A percentile compares a stretch with the other conserved stretches of the same genome.
phyloP scores from a whole-genome alignment of 2,797 vertebrate genomes.

The Melanotaenia trifasciata region DNA sequence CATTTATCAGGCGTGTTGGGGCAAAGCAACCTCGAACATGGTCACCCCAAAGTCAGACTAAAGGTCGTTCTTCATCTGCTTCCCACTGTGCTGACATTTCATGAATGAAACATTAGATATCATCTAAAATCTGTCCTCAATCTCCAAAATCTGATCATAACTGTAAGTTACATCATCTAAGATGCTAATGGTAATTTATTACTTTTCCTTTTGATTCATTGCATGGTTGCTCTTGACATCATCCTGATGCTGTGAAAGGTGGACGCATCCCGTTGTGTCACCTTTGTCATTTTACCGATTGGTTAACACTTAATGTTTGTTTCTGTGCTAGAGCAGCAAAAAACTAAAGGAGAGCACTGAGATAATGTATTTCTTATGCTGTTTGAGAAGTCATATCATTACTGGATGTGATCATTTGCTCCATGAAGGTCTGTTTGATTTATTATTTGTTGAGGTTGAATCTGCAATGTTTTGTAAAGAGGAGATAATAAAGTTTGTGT shows the following conservation, averaged over 20 bases:
- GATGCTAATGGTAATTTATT: slow-evolving; percentile 2
- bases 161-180: slow-evolving; percentile 1
- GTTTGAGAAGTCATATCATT: slow-evolving; percentile 67
- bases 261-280: slow-evolving; percentile 17
- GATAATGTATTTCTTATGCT: slow-evolving; percentile 61
- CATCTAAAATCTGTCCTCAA: slow-evolving; percentile 1
- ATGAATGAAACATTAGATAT: slow-evolving; percentile 7
- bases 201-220: slow-evolving; percentile 49
- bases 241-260: not conserved
- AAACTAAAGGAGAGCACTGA: slow-evolving; percentile 50
- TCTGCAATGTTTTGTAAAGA: slow-evolving; percentile 86
- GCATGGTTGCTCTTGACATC: slow-evolving; percentile 31
- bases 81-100: not conserved
- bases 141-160: slow-evolving; percentile 9
- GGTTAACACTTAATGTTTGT: slow-evolving; percentile 36
- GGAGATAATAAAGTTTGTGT: slow-evolving; percentile 79
- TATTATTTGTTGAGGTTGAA: slow-evolving; percentile 73
- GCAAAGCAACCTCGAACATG: not conserved
- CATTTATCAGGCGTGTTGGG: not conserved
- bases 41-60: not conserved
- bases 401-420: slow-evolving; percentile 73
- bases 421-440: slow-evolving; percentile 76
- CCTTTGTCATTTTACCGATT: slow-evolving; percentile 15
- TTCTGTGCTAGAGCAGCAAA: slow-evolving; percentile 79
- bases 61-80: not conserved